Conservation (phyloP, 2,888 invertebrate species). For the Neuroscelio doddi region DNA sequence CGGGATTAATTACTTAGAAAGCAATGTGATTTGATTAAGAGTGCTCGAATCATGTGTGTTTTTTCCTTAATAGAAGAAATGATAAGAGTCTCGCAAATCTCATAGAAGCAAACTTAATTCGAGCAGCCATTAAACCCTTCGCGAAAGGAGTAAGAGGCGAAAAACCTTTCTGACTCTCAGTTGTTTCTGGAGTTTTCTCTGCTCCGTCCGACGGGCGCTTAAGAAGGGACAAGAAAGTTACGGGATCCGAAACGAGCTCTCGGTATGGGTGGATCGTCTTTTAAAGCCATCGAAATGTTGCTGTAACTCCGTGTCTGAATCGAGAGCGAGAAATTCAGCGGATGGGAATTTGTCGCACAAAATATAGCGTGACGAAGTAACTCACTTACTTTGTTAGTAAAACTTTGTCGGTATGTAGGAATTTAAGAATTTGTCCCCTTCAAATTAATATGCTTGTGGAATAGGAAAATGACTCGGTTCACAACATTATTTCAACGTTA, state of each 20-base stretch:
- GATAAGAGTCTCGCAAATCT: conserved; percentile 24
- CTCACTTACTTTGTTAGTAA: not conserved
- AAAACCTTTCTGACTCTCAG: conserved; percentile 45
- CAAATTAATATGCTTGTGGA: not conserved
- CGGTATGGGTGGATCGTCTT: conserved; percentile 8
- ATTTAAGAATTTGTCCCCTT: not conserved
- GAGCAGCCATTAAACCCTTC: conserved; percentile 54
- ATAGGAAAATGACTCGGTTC: too few species aligned
- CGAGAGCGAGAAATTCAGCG: conserved; percentile 9
- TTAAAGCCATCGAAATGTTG: conserved; percentile 11
- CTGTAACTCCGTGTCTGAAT: conserved; percentile 5
- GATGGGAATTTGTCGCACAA: conserved; percentile 9
- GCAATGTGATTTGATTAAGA: conserved; percentile 55
- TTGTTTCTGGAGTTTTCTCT: conserved; percentile 49
- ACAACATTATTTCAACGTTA: not conserved
- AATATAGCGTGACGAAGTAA: conserved; percentile 2
- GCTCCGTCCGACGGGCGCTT: conserved; percentile 2
- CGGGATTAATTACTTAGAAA: conserved; percentile 53
- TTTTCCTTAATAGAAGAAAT: conserved; percentile 27
- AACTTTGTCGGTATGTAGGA: not conserved
- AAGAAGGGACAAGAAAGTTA: conserved; percentile 2
- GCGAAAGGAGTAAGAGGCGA: conserved; percentile 17
- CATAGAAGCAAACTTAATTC: conserved; percentile 50
- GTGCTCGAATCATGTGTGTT: conserved; percentile 54
- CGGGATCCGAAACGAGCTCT: conserved; percentile 7